Evolutionary conservation across 2,113 vertebrate species (phyloP).

Genomic region (Zosterops pallidus): DNA sequence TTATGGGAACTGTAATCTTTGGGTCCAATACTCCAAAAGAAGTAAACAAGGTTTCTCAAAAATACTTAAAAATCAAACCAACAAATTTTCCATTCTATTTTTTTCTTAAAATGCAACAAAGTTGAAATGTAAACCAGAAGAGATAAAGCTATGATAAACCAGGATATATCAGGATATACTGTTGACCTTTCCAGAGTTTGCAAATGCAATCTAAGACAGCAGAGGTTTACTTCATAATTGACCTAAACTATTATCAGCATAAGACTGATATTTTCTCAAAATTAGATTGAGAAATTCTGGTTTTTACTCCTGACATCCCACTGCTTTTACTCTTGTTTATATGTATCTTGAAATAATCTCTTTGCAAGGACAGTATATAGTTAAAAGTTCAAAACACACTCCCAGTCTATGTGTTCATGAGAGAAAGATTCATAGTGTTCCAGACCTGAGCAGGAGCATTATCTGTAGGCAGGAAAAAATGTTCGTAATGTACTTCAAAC

Average conservation of each 20-base stretch:
- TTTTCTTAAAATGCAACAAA: neutral
- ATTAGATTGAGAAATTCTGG: neutral
- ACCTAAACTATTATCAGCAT: neutral
- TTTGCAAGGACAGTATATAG: neutral
- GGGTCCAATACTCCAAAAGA: neutral
- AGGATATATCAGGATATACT: neutral
- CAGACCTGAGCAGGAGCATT: neutral
- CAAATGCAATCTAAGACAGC: neutral
- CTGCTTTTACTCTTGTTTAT: neutral
- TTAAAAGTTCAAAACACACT: neutral
- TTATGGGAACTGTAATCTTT: neutral
- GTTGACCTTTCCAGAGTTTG: neutral
- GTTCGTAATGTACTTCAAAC: neutral
- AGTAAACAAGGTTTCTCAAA: neutral
- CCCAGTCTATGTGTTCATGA: neutral
- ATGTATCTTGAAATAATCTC: neutral
- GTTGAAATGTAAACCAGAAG: neutral
- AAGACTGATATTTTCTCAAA: neutral
- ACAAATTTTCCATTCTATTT: neutral
- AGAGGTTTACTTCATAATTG: neutral
- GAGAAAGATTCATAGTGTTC: neutral
- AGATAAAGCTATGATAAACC: neutral
- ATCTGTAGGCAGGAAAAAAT: neutral
- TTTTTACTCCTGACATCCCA: neutral
- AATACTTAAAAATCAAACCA: neutral